phyloP scores from a whole-genome alignment of 2,888 invertebrate genomes.

The Microplitis deprimator region DNA sequence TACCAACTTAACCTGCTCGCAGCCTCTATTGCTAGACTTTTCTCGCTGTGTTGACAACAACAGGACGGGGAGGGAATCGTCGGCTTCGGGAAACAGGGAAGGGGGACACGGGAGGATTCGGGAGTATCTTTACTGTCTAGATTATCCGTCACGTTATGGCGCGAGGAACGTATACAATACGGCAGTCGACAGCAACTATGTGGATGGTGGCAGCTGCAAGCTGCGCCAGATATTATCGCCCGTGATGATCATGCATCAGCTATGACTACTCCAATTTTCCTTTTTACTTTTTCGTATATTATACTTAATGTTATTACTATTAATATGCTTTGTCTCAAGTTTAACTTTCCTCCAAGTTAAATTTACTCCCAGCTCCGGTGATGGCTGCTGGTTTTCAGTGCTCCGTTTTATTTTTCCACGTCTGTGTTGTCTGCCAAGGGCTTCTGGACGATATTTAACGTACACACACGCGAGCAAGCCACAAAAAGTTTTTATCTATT shows the following conservation, averaged over 20 bases:
- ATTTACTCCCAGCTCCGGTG: neutral
- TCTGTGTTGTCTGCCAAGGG: conserved; percentile 23
- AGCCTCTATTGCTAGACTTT: neutral
- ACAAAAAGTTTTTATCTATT: neutral
- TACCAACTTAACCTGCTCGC: neutral
- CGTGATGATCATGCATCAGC: conserved; percentile 35
- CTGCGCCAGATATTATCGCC: conserved; percentile 42
- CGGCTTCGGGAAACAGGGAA: conserved; percentile 22
- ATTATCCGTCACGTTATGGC: conserved; percentile 44
- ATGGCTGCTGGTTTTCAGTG: conserved; percentile 11
- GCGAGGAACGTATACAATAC: conserved; percentile 25
- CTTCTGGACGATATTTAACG: conserved; percentile 5
- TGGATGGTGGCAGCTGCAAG: conserved; percentile 38
- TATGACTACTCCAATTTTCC: neutral
- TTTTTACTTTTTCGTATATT: neutral
- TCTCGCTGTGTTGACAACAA: neutral
- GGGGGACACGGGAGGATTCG: conserved; percentile 33
- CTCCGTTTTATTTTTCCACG: conserved; percentile 2
- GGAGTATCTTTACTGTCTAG: conserved; percentile 39
- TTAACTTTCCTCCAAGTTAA: neutral
- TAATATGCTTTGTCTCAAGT: too few species aligned
- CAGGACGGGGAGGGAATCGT: conserved; percentile 11
- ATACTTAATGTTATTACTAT: neutral
- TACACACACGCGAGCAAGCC: neutral
- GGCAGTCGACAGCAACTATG: conserved; percentile 12